Percentiles rank a stretch among this genome's conserved stretches.
Evolutionary conservation across 2,113 vertebrate genomes (phyloP).

Genomic region (Patagioenas fasciata): DNA sequence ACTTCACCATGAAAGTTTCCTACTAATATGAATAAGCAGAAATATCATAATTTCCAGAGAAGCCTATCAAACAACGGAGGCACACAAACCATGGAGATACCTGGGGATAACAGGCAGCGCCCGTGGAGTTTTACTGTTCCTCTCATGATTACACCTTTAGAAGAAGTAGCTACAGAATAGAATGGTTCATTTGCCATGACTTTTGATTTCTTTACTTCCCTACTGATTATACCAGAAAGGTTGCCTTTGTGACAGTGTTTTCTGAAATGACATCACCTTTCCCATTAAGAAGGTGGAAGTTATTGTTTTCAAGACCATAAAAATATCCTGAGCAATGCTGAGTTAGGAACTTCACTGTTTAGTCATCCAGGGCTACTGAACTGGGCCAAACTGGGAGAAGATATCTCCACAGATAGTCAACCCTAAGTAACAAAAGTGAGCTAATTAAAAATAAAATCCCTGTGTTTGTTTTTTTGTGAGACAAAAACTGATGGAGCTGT

Average conservation of each 20-base stretch:
- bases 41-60: neutral
- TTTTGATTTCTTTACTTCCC: neutral
- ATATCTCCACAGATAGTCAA: neutral
- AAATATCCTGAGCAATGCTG: neutral
- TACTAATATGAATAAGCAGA: neutral
- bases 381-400: neutral
- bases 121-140: neutral
- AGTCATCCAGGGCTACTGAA: neutral
- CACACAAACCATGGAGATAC: neutral
- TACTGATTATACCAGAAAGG: neutral
- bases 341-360: neutral
- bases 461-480: neutral
- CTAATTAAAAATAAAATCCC: neutral
- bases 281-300: neutral
- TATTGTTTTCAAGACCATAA: neutral
- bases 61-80: neutral
- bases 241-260: neutral
- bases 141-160: neutral
- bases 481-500: neutral
- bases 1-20: neutral
- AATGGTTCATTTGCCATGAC: neutral
- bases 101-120: neutral
- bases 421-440: neutral
- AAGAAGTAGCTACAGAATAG: neutral
- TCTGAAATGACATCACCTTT: neutral